These are phyloP conservation scores for Caenorhabditis auriculariae DNA, from an alignment of 2,888 invertebrate species.

Conservation along the genomic window DNA sequence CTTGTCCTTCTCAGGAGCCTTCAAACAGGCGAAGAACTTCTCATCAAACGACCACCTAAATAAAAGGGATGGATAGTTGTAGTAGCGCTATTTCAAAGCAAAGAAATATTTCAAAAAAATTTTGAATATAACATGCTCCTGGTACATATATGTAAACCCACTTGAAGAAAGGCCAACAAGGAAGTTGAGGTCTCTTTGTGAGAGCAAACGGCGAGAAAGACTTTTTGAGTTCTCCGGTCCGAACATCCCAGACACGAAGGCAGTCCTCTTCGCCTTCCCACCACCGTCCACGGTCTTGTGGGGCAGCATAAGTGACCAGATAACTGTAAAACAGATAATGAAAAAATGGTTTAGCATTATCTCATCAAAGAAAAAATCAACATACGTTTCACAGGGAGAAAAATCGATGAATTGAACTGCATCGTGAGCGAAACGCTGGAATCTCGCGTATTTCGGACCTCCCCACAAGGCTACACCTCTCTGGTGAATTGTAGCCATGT, in stretches of 20 bases:
- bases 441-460: slow-evolving; percentile 86
- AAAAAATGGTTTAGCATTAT: not conserved
- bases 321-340: slow-evolving; percentile 69
- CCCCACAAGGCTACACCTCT: slow-evolving; percentile 95
- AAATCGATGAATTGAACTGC: slow-evolving; percentile 94
- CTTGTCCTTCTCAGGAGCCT: slow-evolving; percentile 53
- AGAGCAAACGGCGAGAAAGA: slow-evolving; percentile 50
- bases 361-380: not conserved
- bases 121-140: too few species aligned
- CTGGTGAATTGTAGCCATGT: slow-evolving; percentile 91
- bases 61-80: too few species aligned
- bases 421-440: slow-evolving; percentile 78
- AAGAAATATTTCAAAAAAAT: too few species aligned
- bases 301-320: slow-evolving; percentile 87
- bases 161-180: slow-evolving; percentile 66
- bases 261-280: slow-evolving; percentile 76
- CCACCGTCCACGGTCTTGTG: slow-evolving; percentile 65
- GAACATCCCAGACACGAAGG: slow-evolving; percentile 90
- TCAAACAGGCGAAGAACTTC: slow-evolving; percentile 58
- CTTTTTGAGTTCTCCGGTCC: slow-evolving; percentile 72
- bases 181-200: slow-evolving; percentile 37
- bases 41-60: slow-evolving; percentile 73
- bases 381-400: slow-evolving; percentile 89
- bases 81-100: not conserved
- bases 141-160: slow-evolving; percentile 3